Percentiles rank a stretch among this genome's conserved stretches.
phyloP scores from a whole-genome alignment of 1,140 invertebrate species.

The Andrena cerasifolii region DNA sequence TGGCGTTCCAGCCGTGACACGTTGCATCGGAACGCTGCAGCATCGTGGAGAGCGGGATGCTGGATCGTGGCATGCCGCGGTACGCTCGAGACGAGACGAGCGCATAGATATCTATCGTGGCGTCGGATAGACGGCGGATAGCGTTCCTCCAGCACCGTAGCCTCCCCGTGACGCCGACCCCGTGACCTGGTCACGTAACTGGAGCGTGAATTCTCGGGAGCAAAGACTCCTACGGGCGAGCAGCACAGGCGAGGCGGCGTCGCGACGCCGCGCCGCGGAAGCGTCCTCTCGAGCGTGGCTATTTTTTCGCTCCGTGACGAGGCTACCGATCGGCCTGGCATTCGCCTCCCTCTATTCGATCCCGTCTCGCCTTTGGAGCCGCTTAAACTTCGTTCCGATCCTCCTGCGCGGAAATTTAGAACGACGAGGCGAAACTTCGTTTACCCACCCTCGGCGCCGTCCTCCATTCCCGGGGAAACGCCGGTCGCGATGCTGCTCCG shows the following conservation, averaged over 20 bases:
- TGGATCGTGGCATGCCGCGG: no score
- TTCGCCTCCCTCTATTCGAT: not conserved
- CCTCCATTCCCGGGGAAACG: not conserved
- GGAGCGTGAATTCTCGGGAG: constrained; percentile 56
- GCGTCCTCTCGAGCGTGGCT: constrained; percentile 22
- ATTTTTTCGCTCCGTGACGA: constrained; percentile 9
- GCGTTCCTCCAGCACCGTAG: constrained; percentile 29
- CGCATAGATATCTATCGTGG: constrained; percentile 30
- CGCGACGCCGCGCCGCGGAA: constrained; percentile 47
- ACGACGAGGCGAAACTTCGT: not conserved
- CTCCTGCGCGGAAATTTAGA: not conserved
- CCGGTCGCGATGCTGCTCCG: not conserved
- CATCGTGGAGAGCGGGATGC: no score
- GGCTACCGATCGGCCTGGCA: constrained; percentile 19
- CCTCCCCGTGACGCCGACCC: constrained; percentile 41
- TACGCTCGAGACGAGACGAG: no score
- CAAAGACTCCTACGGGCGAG: constrained; percentile 18
- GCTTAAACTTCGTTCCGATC: constrained; percentile 29
- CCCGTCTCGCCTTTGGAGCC: not conserved
- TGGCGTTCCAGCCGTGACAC: no score
- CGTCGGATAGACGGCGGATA: constrained; percentile 49
- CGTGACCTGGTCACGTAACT: constrained; percentile 64
- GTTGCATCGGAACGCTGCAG: no score
- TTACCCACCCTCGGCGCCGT: not conserved
- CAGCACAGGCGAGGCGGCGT: constrained; percentile 31